These are phyloP conservation scores for Sorex maritimensis DNA, from an alignment of 2,797 vertebrate genomes.

Conservation along the genomic window DNA sequence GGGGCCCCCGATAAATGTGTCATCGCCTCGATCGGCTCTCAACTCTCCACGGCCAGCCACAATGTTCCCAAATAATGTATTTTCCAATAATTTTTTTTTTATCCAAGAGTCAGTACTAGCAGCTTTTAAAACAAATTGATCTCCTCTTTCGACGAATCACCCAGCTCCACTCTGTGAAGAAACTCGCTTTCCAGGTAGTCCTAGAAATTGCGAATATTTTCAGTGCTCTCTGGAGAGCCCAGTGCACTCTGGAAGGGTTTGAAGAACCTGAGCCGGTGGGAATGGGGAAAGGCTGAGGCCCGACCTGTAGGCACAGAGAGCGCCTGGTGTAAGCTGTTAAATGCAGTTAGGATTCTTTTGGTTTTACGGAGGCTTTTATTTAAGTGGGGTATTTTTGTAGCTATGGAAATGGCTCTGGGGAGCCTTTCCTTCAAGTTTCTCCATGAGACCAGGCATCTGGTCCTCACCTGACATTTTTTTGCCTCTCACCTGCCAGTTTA, in stretches of 20 bases:
- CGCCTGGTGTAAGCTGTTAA: constrained; percentile 18
- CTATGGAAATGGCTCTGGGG: constrained; percentile 3
- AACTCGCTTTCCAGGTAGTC: not conserved
- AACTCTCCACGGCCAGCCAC: constrained; percentile 6
- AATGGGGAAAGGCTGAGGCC: not conserved
- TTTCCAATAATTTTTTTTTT: constrained; percentile 57
- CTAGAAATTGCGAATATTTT: not conserved
- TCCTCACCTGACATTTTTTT: constrained; percentile 32
- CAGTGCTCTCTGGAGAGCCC: not conserved
- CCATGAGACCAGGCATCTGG: not conserved
- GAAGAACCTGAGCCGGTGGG: not conserved
- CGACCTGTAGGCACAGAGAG: not conserved
- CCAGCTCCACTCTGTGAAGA: constrained; percentile 19
- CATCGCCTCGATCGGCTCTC: constrained; percentile 38
- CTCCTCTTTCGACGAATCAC: constrained; percentile 37
- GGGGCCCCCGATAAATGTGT: constrained; percentile 71
- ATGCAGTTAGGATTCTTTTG: constrained; percentile 22
- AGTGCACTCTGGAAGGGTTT: not conserved
- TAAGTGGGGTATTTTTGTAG: constrained; percentile 34
- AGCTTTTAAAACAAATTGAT: constrained; percentile 70
- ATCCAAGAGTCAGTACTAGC: constrained; percentile 8
- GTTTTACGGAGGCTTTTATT: constrained; percentile 42
- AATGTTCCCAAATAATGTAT: constrained; percentile 61
- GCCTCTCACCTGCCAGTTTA: not conserved
- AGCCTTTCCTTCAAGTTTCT: constrained; percentile 54